These are phyloP conservation scores for Phycodurus eques DNA, from an alignment of 2,113 vertebrate species.

Conservation along the genomic window DNA sequence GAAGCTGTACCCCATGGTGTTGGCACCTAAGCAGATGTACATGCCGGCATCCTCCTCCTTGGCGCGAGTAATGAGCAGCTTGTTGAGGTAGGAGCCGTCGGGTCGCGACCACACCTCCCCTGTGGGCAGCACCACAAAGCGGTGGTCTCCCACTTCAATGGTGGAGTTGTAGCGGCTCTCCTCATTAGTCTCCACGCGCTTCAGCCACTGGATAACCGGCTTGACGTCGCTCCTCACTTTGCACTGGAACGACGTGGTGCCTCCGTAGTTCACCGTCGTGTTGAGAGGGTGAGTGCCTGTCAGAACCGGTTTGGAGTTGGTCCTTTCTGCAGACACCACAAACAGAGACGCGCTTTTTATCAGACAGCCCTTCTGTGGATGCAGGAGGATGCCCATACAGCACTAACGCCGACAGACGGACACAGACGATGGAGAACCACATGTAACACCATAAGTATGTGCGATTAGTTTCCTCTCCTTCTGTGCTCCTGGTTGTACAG, in stretches of 20 bases:
- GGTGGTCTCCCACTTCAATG: constrained; percentile 90
- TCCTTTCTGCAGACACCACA: constrained; percentile 79
- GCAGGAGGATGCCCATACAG: constrained; percentile 25
- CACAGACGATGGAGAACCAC: constrained; percentile 51
- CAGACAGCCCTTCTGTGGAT: constrained; percentile 31
- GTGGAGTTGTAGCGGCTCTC: constrained; percentile 96
- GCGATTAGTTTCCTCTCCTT: constrained; percentile 69
- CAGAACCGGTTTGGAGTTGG: constrained; percentile 91
- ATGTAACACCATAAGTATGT: constrained; percentile 71
- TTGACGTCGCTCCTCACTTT: constrained; percentile 98
- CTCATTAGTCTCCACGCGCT: constrained; percentile 86
- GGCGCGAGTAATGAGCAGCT: constrained; percentile 92
- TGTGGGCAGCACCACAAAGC: constrained; percentile 92
- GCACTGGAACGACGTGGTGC: constrained; percentile 96
- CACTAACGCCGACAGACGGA: constrained; percentile 51
- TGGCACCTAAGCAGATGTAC: constrained; percentile 97
- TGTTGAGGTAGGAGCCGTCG: constrained; percentile 96
- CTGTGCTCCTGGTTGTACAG: constrained; percentile 66
- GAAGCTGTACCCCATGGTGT: constrained; percentile 99
- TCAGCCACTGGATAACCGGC: constrained; percentile 97
- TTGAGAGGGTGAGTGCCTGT: constrained; percentile 95
- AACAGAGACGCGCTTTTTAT: constrained; percentile 14
- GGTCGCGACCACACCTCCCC: constrained; percentile 97
- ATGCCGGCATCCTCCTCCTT: constrained; percentile 95
- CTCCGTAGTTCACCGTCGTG: constrained; percentile 93